Percentiles rank a stretch among this genome's conserved stretches.
phyloP scores from a whole-genome alignment of 2,797 vertebrate species.

The Enteromius trimaculatus region DNA sequence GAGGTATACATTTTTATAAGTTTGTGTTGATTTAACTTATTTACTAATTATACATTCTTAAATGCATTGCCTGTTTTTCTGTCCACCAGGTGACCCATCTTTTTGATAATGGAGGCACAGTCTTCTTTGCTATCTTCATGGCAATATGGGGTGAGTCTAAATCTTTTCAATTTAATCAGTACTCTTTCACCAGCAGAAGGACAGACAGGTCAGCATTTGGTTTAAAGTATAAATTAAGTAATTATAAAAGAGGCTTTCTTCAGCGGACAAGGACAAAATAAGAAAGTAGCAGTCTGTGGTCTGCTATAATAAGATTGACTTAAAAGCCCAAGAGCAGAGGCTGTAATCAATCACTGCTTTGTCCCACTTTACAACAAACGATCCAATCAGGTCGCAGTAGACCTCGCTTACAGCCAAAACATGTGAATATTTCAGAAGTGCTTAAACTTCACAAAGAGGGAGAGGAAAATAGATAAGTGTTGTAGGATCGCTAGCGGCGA shows the following conservation, averaged over 20 bases:
- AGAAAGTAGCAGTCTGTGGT: neutral
- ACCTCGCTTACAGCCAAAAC: conserved; percentile 30
- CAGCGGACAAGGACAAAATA: neutral
- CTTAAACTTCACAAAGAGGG: conserved; percentile 7
- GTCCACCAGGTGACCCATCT: conserved; percentile 90
- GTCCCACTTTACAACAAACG: conserved; percentile 9
- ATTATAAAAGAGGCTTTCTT: conserved; percentile 2
- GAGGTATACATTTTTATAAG: neutral
- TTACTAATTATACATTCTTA: neutral
- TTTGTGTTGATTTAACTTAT: neutral
- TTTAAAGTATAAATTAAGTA: conserved; percentile 20
- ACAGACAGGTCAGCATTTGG: conserved; percentile 17
- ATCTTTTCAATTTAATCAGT: neutral
- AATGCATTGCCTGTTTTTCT: conserved; percentile 51
- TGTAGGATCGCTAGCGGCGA: conserved; percentile 33
- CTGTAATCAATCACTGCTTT: conserved; percentile 23
- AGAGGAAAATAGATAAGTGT: conserved; percentile 36
- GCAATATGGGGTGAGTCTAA: conserved; percentile 95
- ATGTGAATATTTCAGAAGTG: conserved; percentile 33
- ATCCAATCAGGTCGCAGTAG: conserved; percentile 12
- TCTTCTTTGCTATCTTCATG: conserved; percentile 99
- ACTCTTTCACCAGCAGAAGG: neutral
- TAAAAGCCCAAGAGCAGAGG: neutral
- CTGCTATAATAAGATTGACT: conserved; percentile 18
- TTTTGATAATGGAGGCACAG: conserved; percentile 98